These are phyloP conservation scores for Epicauta chinensis DNA, from an alignment of 1,140 invertebrate genomes.

Conservation along the genomic window DNA sequence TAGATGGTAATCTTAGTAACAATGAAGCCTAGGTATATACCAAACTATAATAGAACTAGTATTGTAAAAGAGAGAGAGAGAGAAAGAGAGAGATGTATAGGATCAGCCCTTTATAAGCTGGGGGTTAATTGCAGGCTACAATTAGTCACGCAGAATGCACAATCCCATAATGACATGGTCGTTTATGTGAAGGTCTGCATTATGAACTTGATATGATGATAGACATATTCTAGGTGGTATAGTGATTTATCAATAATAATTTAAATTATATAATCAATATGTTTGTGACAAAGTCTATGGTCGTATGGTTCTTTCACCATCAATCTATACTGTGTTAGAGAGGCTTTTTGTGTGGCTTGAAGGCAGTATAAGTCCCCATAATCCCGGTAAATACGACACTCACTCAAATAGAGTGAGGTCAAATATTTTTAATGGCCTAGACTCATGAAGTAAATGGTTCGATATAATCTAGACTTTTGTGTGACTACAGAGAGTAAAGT, in stretches of 20 bases:
- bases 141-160: conserved; percentile 20
- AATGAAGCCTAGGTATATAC: neutral
- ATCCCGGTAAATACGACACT: conserved; percentile 3
- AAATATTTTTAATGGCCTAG: conserved; percentile 28
- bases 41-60: conserved; percentile 10
- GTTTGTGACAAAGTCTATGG: too few species aligned
- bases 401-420: conserved; percentile 23
- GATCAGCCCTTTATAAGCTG: conserved; percentile 16
- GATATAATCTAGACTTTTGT: conserved; percentile 30
- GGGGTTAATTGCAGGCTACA: conserved; percentile 18
- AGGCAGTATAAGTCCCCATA: too few species aligned
- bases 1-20: conserved; percentile 11
- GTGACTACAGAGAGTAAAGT: too few species aligned
- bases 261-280: neutral
- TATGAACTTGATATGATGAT: neutral
- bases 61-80: neutral
- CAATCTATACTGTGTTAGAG: neutral
- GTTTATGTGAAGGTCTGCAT: conserved; percentile 7
- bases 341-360: neutral
- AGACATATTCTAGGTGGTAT: neutral
- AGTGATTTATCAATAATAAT: neutral
- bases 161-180: conserved; percentile 14
- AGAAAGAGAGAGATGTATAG: neutral
- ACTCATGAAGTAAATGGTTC: conserved; percentile 36
- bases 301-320: too few species aligned